Evolutionary conservation across 2,888 invertebrate genomes (phyloP).

Genomic region (Lasiommata megera): DNA sequence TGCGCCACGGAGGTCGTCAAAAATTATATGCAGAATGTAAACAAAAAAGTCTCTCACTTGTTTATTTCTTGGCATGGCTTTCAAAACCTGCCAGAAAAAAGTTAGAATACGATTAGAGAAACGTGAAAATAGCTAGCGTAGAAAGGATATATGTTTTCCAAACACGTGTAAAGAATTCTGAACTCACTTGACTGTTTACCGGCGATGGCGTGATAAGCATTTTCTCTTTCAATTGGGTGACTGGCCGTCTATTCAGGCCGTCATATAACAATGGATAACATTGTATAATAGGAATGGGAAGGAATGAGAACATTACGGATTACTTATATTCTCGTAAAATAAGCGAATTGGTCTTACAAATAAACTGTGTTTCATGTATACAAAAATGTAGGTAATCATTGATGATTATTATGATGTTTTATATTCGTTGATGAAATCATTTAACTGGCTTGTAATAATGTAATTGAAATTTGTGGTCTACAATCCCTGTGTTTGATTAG

Average conservation of each 20-base stretch:
- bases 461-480: background rate
- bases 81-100: conserved; percentile 12
- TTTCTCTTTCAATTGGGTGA: conserved; percentile 77
- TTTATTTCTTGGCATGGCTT: too few species aligned
- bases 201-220: conserved; percentile 76
- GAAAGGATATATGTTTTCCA: conserved; percentile 73
- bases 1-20: too few species aligned
- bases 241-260: conserved; percentile 67
- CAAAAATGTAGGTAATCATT: too few species aligned
- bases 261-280: conserved; percentile 8
- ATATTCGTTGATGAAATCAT: too few species aligned
- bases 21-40: too few species aligned
- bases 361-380: too few species aligned
- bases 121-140: conserved; percentile 64
- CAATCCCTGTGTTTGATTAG: background rate
- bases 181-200: conserved; percentile 74
- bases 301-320: conserved; percentile 5
- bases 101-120: conserved; percentile 18
- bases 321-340: conserved; percentile 6
- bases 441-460: background rate
- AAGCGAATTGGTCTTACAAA: background rate
- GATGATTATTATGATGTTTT: too few species aligned
- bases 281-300: conserved; percentile 3
- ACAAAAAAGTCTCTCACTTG: too few species aligned
- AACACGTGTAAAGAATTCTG: conserved; percentile 69